These are phyloP conservation scores for Ptilorrhoa leucosticta DNA, from an alignment of 2,113 vertebrate species.

Conservation along the genomic window DNA sequence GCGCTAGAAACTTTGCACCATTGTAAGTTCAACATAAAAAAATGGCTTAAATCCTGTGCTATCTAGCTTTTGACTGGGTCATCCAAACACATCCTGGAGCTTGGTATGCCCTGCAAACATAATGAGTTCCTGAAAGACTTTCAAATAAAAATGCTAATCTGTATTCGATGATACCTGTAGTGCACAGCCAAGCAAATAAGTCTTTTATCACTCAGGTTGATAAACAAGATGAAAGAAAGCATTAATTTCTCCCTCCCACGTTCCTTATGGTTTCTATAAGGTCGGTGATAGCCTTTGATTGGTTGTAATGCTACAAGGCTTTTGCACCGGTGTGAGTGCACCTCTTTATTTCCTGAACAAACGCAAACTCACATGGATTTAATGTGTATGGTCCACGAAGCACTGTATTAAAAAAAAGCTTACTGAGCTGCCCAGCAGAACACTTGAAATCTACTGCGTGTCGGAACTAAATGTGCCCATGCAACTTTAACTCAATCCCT, in stretches of 20 bases:
- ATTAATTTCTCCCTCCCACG: background rate
- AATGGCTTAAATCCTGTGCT: background rate
- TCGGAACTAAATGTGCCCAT: background rate
- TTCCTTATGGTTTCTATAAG: background rate
- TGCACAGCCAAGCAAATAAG: slow-evolving; percentile 41
- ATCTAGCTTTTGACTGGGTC: slow-evolving; percentile 23
- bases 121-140: background rate
- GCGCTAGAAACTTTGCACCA: background rate
- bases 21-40: background rate
- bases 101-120: background rate
- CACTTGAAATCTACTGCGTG: background rate
- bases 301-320: background rate
- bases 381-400: background rate
- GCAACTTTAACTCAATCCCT: background rate
- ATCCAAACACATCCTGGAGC: slow-evolving; percentile 31
- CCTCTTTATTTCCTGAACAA: background rate
- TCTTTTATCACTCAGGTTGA: slow-evolving; percentile 32
- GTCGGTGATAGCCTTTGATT: background rate
- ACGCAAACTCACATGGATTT: background rate
- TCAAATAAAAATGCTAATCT: slow-evolving; percentile 23
- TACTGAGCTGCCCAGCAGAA: background rate
- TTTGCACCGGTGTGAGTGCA: background rate
- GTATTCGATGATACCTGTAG: slow-evolving; percentile 2
- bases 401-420: background rate
- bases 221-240: slow-evolving; percentile 14